These are phyloP conservation scores for Caenorhabditis remanei DNA, from an alignment of 1,140 invertebrate genomes.

Conservation along the genomic window DNA sequence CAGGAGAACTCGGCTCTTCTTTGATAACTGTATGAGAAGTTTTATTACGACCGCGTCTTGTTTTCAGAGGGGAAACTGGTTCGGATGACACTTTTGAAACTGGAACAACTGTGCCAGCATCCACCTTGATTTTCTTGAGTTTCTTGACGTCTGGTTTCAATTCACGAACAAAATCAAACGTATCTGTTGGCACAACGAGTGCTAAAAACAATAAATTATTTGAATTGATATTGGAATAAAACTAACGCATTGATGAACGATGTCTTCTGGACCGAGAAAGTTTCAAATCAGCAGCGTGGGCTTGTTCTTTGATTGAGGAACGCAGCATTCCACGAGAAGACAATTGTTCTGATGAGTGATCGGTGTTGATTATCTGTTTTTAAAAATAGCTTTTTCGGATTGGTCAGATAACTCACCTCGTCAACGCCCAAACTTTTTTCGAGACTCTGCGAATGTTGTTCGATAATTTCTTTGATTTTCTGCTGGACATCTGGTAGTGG, in stretches of 20 bases:
- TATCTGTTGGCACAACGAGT: not conserved
- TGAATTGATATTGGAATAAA: not conserved
- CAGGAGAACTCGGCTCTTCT: too few species aligned
- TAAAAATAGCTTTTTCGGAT: not conserved
- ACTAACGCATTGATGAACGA: not conserved
- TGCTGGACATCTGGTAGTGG: not conserved
- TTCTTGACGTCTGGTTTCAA: not conserved
- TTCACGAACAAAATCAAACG: not conserved
- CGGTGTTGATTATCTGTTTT: slow-evolving; percentile 6
- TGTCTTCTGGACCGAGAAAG: not conserved
- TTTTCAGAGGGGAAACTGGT: not conserved
- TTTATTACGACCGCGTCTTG: not conserved
- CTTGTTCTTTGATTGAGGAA: slow-evolving; percentile 4
- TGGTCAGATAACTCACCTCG: not conserved
- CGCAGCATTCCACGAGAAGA: slow-evolving; percentile 33
- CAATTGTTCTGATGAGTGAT: not conserved
- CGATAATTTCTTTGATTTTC: not conserved
- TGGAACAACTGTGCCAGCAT: not conserved
- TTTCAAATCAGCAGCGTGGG: not conserved
- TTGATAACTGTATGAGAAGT: too few species aligned
- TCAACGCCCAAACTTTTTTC: not conserved
- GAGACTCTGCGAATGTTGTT: not conserved
- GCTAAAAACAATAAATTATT: not conserved
- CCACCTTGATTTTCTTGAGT: not conserved
- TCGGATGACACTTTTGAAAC: not conserved